phyloP scores from a whole-genome alignment of 2,113 vertebrate genomes.

The Cyprinus carpio region DNA sequence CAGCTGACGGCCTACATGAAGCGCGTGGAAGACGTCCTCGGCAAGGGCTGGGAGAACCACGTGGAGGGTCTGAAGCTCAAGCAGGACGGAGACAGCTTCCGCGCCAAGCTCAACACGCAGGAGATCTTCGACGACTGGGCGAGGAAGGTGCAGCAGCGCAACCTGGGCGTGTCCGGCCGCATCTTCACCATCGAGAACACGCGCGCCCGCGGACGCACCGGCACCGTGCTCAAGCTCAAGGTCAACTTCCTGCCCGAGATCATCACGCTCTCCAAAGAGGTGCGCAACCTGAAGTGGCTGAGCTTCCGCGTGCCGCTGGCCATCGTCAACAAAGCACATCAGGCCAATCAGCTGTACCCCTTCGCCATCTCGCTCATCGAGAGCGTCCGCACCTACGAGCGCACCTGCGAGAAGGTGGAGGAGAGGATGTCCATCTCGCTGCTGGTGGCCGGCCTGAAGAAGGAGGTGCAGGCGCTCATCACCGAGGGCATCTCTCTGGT shows the following conservation, averaged over 20 bases:
- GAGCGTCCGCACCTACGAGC: conserved; percentile 94
- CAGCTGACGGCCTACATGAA: conserved; percentile 99
- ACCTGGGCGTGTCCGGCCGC: conserved; percentile 94
- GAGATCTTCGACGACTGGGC: conserved; percentile 99
- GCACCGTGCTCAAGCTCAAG: conserved; percentile 93
- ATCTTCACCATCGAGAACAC: conserved; percentile 97
- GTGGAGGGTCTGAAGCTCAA: conserved; percentile 98
- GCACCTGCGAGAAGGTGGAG: conserved; percentile 97
- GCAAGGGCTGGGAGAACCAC: conserved; percentile 98
- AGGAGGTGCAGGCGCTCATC: conserved; percentile 93
- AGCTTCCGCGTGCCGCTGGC: conserved; percentile 95
- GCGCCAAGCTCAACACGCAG: conserved; percentile 97
- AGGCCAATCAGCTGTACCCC: conserved; percentile 96
- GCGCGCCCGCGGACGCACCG: conserved; percentile 87
- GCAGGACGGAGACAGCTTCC: conserved; percentile 98
- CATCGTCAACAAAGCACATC: conserved; percentile 98
- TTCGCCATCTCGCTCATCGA: conserved; percentile 98
- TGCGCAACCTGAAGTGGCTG: conserved; percentile 97
- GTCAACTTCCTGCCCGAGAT: conserved; percentile 99
- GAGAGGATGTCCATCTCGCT: conserved; percentile 90
- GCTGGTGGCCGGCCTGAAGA: conserved; percentile 93
- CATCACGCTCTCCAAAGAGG: conserved; percentile 96
- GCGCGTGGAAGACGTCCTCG: conserved; percentile 95
- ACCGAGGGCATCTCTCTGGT: conserved; percentile 94
- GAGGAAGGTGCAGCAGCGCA: conserved; percentile 88